Percentiles rank a stretch among this genome's conserved stretches.
Evolutionary conservation across 2,797 vertebrate species (phyloP).

Genomic region (Diplodus sargus): DNA sequence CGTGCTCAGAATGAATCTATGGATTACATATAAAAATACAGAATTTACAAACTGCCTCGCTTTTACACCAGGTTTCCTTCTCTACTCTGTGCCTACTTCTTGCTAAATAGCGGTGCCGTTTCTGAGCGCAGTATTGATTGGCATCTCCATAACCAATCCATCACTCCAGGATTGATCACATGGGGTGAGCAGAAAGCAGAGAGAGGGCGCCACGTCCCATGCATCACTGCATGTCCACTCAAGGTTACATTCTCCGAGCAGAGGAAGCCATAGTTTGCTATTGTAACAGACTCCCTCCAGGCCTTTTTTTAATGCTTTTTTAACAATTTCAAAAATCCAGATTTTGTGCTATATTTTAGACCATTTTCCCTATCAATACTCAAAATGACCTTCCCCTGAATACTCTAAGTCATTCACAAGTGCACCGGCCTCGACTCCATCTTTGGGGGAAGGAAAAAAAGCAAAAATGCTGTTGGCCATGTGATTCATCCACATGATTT

Average conservation of each 20-base stretch:
- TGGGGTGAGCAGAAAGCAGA: slow-evolving; percentile 40
- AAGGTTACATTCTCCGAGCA: slow-evolving; percentile 35
- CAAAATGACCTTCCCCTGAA: slow-evolving; percentile 6
- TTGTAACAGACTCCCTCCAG: neutral
- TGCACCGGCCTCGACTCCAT: slow-evolving; percentile 17
- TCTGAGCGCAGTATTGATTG: slow-evolving; percentile 62
- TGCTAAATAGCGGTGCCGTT: slow-evolving; percentile 41
- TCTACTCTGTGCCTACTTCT: neutral
- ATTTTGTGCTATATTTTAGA: neutral
- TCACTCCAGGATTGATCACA: slow-evolving; percentile 60
- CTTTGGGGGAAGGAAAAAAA: neutral
- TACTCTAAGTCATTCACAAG: neutral
- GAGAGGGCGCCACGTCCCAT: slow-evolving; percentile 24
- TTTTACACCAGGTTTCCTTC: slow-evolving; percentile 16
- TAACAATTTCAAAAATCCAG: neutral
- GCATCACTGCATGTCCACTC: slow-evolving; percentile 42
- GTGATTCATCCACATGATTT: slow-evolving; percentile 66
- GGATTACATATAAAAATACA: slow-evolving; percentile 43
- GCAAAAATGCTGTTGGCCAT: slow-evolving; percentile 14
- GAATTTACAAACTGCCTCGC: neutral
- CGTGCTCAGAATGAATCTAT: slow-evolving; percentile 21
- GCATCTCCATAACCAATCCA: slow-evolving; percentile 59
- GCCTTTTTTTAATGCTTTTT: neutral
- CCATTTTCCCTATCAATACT: neutral
- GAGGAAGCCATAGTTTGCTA: neutral